These are phyloP conservation scores for Apamea anceps DNA, from an alignment of 2,888 invertebrate species.

Conservation along the genomic window DNA sequence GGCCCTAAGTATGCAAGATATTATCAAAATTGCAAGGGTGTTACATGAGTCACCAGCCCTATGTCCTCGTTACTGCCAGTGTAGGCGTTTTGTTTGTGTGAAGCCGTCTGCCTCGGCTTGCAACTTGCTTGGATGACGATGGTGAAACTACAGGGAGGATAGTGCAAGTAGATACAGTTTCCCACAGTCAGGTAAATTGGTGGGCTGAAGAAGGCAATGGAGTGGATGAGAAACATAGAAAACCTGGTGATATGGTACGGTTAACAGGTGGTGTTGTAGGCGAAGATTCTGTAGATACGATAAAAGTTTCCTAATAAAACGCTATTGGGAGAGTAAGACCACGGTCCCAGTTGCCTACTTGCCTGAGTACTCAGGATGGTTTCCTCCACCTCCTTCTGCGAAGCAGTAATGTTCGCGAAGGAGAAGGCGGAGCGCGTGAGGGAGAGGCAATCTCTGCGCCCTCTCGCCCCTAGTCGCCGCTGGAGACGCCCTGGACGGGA, in stretches of 20 bases:
- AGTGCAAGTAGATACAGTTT: too few relatives aligned
- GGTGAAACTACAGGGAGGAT: conserved; percentile 7
- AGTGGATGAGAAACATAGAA: background rate
- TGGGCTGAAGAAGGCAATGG: background rate
- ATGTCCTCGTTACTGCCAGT: background rate
- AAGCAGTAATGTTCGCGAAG: too few relatives aligned
- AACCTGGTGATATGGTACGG: background rate
- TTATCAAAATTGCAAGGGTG: conserved; percentile 12
- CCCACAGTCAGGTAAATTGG: background rate
- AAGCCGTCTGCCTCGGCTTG: background rate
- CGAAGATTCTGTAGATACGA: background rate
- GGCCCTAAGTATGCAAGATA: background rate
- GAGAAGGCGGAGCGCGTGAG: too few relatives aligned
- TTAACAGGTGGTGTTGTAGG: background rate
- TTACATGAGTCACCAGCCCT: conserved; percentile 20
- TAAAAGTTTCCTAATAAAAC: background rate
- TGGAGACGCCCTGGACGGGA: too few relatives aligned
- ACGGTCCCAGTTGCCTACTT: too few relatives aligned
- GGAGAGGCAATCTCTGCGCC: too few relatives aligned
- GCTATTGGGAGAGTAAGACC: background rate
- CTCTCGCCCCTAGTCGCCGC: too few relatives aligned
- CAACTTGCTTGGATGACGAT: background rate
- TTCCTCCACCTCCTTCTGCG: too few relatives aligned
- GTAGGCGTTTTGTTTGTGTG: conserved; percentile 20
- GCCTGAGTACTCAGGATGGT: background rate